Evolutionary conservation across 2,113 vertebrate species (phyloP).

Genomic region (Poecilia latipinna): DNA sequence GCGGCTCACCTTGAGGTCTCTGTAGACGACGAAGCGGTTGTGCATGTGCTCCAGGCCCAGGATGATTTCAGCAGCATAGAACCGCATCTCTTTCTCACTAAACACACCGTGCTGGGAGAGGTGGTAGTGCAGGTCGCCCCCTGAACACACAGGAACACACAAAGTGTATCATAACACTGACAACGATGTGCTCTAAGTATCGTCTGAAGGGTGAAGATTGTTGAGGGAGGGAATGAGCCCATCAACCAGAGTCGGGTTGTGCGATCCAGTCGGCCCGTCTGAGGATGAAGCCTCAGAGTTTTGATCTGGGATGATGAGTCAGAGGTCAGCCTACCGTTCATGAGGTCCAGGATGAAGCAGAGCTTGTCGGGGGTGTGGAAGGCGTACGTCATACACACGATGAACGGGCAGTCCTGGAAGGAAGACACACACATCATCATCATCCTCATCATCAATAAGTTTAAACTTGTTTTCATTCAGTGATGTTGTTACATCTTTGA

Average conservation of each 20-base stretch:
- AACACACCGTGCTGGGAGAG: conserved; percentile 98
- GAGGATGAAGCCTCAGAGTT: neutral
- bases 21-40: conserved; percentile 93
- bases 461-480: neutral
- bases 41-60: conserved; percentile 98
- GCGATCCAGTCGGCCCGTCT: conserved; percentile 29
- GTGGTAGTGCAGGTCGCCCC: conserved; percentile 97
- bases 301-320: conserved; percentile 3
- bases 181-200: neutral
- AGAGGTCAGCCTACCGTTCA: conserved; percentile 86
- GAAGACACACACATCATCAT: neutral
- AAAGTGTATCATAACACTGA: too few species aligned
- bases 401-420: conserved; percentile 94
- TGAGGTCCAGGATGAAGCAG: conserved; percentile 98
- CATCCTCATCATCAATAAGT: neutral
- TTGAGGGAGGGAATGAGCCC: neutral
- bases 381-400: conserved; percentile 99
- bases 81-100: conserved; percentile 97
- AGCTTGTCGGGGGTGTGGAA: conserved; percentile 99
- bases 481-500: too few species aligned
- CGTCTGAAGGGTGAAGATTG: conserved; percentile 20
- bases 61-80: conserved; percentile 97
- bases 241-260: neutral
- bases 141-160: conserved; percentile 66
- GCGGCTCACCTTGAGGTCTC: conserved; percentile 91